Percentiles rank a stretch among this genome's conserved stretches.
Conservation (phyloP, 2,113 vertebrate species). For the Pipra filicauda region DNA sequence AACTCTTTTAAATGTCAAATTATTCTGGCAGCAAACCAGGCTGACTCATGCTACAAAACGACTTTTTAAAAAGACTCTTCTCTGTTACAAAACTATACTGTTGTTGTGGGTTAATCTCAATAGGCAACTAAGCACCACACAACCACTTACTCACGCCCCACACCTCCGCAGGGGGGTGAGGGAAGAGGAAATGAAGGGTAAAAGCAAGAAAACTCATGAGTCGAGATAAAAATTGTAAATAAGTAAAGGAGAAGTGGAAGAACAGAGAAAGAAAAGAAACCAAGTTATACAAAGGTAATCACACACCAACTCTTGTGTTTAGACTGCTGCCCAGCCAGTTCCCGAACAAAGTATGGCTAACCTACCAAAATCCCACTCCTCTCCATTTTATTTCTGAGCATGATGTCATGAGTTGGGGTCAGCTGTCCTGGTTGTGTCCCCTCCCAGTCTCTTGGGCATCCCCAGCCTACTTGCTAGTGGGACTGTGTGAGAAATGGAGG, state of each 20-base stretch:
- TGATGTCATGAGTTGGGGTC: background rate
- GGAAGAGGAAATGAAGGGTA: background rate
- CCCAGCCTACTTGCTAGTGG: background rate
- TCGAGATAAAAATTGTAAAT: background rate
- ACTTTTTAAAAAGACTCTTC: background rate
- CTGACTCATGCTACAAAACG: background rate
- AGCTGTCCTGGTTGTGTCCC: background rate
- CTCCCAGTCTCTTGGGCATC: background rate
- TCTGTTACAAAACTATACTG: background rate
- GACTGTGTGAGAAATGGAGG: background rate
- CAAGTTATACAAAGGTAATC: background rate
- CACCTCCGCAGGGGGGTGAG: rapidly evolving
- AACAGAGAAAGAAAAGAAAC: background rate
- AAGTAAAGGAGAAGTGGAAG: background rate
- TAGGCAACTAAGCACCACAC: background rate
- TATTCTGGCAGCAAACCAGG: background rate
- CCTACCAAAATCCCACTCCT: background rate
- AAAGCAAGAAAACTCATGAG: background rate
- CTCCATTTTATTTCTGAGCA: background rate
- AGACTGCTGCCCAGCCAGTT: background rate
- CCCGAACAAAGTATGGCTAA: rapidly evolving
- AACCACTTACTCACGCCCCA: background rate
- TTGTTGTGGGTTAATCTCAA: background rate
- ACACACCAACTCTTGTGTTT: background rate
- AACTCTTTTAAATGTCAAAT: slow-evolving; percentile 8